Percentiles rank a stretch among this genome's conserved stretches.
Conservation (phyloP, 2,113 vertebrate species). For the Pterocles gutturalis region DNA sequence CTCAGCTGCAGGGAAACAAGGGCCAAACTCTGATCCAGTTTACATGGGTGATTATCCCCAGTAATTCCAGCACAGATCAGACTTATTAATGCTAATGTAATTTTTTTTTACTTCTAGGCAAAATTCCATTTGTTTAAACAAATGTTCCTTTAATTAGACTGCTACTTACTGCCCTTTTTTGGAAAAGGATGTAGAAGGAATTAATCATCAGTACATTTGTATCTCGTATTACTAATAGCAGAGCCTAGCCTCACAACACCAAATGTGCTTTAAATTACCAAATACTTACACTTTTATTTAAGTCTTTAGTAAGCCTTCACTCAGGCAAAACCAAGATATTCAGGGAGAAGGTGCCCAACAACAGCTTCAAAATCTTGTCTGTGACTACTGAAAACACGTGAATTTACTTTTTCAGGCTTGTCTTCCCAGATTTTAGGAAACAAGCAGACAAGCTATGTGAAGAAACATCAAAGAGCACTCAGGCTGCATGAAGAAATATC, state of each 20-base stretch:
- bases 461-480: slow-evolving; percentile 25
- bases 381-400: not conserved
- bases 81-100: not conserved
- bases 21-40: slow-evolving; percentile 28
- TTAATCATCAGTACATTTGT: not conserved
- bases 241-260: not conserved
- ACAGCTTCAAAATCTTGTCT: not conserved
- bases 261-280: not conserved
- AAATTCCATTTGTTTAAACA: not conserved
- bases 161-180: not conserved
- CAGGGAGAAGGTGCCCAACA: not conserved
- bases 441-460: not conserved
- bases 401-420: not conserved
- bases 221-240: not conserved
- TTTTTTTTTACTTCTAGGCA: not conserved
- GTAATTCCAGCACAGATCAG: not conserved
- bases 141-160: not conserved
- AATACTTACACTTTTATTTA: not conserved
- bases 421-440: not conserved
- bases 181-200: not conserved
- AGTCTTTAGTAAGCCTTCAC: not conserved
- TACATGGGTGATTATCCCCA: not conserved
- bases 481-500: not conserved
- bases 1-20: not conserved
- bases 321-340: not conserved